Conservation (phyloP, 2,888 invertebrate genomes). For the Mimachlamys varia region DNA sequence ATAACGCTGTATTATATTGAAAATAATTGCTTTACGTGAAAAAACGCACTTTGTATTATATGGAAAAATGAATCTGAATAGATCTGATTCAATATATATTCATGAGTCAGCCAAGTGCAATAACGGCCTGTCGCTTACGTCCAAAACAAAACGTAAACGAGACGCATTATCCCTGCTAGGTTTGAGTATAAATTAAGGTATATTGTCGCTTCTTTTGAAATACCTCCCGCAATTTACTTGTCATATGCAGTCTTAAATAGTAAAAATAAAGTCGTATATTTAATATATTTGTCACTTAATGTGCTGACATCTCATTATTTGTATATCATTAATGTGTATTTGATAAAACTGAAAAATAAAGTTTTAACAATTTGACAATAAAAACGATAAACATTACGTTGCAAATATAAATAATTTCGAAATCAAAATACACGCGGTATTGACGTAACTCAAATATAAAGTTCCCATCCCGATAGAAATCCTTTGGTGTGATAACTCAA, state of each 20-base stretch:
- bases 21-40: not conserved
- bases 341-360: too few relatives aligned
- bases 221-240: too few relatives aligned
- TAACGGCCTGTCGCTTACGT: not conserved
- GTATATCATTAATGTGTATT: too few relatives aligned
- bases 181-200: not conserved
- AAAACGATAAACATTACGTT: not conserved
- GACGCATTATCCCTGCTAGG: not conserved
- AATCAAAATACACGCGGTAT: too few relatives aligned
- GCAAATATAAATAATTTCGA: not conserved
- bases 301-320: too few relatives aligned
- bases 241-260: too few relatives aligned
- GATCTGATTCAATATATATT: slow-evolving; percentile 12
- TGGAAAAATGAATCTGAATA: not conserved
- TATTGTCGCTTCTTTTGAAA: not conserved
- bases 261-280: too few relatives aligned
- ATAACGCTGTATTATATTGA: not conserved
- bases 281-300: too few relatives aligned
- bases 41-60: not conserved
- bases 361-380: not conserved
- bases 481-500: not conserved
- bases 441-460: not conserved
- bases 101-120: slow-evolving; percentile 1
- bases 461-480: not conserved
- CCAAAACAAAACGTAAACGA: not conserved